These are phyloP conservation scores for Tetranychus urticae DNA, from an alignment of 1,140 invertebrate genomes.

Conservation along the genomic window DNA sequence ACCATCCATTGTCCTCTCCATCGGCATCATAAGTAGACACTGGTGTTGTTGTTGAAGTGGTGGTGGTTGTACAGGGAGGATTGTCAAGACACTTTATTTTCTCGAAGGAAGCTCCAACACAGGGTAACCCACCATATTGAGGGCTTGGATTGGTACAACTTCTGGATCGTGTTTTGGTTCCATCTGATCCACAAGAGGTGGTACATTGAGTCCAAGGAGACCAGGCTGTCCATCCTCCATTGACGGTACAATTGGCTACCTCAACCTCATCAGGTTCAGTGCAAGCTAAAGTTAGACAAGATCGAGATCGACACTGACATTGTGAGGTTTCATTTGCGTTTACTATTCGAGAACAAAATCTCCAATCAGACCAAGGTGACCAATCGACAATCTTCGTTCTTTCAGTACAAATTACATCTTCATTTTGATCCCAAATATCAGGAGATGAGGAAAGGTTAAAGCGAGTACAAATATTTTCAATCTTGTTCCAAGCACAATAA, in stretches of 20 bases:
- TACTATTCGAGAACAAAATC: conserved; percentile 25
- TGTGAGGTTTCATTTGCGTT: conserved; percentile 24
- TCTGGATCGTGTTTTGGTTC: conserved; percentile 21
- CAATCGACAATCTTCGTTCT: not conserved
- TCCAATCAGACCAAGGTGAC: conserved; percentile 37
- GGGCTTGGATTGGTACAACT: conserved; percentile 22
- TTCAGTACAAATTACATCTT: conserved; percentile 1
- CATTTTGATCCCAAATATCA: conserved; percentile 28
- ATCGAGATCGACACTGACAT: conserved; percentile 48
- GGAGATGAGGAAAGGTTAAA: conserved; percentile 24
- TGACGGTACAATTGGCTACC: conserved; percentile 25
- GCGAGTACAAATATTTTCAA: conserved; percentile 35
- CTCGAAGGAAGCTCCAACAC: conserved; percentile 24
- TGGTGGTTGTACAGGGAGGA: conserved; percentile 4
- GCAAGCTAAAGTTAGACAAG: conserved; percentile 46
- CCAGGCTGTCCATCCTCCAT: conserved; percentile 26
- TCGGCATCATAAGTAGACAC: not conserved
- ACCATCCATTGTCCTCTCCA: conserved; percentile 33
- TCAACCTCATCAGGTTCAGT: conserved; percentile 20
- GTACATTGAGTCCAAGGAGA: conserved; percentile 22
- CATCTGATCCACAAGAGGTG: conserved; percentile 32
- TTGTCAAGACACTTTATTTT: conserved; percentile 28
- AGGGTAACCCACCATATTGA: conserved; percentile 19
- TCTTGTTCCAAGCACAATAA: conserved; percentile 75
- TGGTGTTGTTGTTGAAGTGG: not conserved